These are phyloP conservation scores for Thunnus albacares DNA, from an alignment of 2,797 vertebrate species.

Conservation along the genomic window DNA sequence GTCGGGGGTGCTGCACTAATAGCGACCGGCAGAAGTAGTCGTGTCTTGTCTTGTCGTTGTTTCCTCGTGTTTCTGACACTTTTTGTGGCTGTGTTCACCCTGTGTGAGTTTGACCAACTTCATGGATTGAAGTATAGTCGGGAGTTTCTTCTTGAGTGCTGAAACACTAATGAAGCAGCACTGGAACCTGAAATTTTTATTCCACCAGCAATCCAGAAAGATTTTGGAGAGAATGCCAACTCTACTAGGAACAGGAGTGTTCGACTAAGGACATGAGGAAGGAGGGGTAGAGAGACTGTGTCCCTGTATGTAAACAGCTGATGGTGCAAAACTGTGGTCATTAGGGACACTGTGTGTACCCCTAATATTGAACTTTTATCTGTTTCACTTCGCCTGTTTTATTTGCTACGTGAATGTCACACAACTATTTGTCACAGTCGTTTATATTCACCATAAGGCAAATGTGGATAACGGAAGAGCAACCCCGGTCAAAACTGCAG, in stretches of 20 bases:
- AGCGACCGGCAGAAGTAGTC: too few species aligned
- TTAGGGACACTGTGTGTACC: too few species aligned
- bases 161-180: too few species aligned
- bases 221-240: too few species aligned
- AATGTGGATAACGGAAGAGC: background rate
- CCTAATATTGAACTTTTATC: background rate
- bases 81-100: background rate
- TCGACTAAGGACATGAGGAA: background rate
- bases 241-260: too few species aligned
- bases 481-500: background rate
- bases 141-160: background rate
- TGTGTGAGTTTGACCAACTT: background rate
- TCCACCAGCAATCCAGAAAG: background rate
- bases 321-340: too few species aligned
- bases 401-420: background rate
- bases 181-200: too few species aligned
- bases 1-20: too few species aligned
- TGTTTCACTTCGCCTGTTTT: background rate
- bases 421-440: background rate
- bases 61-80: background rate
- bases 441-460: constrained; percentile 1
- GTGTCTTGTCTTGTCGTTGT: background rate
- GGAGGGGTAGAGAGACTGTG: too few species aligned
- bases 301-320: too few species aligned
- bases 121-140: background rate